Evolutionary conservation across 2,113 vertebrate species (phyloP), one percentile per base, ranked within the genome.

Genomic region (Sciurus niger): DNA sequence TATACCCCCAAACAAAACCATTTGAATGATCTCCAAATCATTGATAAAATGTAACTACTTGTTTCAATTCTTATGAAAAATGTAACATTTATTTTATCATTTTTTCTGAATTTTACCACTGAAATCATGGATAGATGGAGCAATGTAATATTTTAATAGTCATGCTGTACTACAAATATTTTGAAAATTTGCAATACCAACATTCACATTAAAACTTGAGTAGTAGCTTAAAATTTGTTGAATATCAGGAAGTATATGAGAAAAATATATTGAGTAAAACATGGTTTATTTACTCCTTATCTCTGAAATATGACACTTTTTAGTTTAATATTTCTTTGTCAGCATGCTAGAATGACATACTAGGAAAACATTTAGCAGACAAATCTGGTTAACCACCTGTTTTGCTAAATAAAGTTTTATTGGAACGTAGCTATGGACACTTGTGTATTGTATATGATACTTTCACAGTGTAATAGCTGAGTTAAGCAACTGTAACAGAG

Each of bases 101-200:
- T 90, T 92, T 77, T 72, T 53, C 60, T 84, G 77, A 79, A 83
- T 68, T 8, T 90, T 93, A 77, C 24, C 17, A 89, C 20, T 82
- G 24, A 89, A 96, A 67, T 10, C 32, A 84, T 4, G 65, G 32
- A 32, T 40, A 68, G 10, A 14, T 25, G 12, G 32, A 68, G 4
- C 10, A 55, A 40, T 14, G 25, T 28, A 72, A n/a, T 25, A 58
- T 43, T 34, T 84, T 53, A 84, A 58, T 63, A 65, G 2, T 17
- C 70, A 70, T 24, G 4, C 25, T 92, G 1, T 74, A 32, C 51
- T 94, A 40, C 28, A 74, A 60, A n/a, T 48, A 48, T 78, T 89
- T 89, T 93, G 24, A n/a, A 91, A 63, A 34, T 86, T 65, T 82
- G 2, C 4, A 88, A 32, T 51, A 78, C 34, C 14, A 83, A 90